Evolutionary conservation across 2,888 invertebrate species (phyloP).

Genomic region (Meta bourneti): DNA sequence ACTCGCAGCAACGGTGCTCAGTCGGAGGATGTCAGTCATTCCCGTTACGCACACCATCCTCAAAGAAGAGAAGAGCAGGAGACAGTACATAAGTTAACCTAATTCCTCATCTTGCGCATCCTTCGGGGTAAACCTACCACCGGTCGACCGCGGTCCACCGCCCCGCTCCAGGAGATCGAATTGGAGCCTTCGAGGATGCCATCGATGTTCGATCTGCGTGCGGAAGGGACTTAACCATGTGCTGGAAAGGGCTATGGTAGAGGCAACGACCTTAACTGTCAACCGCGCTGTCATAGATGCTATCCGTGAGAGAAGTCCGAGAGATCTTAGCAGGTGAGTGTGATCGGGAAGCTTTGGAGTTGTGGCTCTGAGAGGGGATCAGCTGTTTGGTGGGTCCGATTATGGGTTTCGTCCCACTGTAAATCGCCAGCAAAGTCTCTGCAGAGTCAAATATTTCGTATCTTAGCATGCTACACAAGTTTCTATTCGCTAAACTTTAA

Average conservation of each 20-base stretch:
- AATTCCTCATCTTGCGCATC: conserved; percentile 26
- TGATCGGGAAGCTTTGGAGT: background rate
- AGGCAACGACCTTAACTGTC: conserved; percentile 75
- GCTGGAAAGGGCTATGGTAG: conserved; percentile 47
- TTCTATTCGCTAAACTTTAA: no score
- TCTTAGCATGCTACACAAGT: no score
- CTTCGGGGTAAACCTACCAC: background rate
- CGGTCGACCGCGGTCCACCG: background rate
- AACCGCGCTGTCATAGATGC: conserved; percentile 64
- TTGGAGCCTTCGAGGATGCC: background rate
- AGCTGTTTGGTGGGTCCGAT: background rate
- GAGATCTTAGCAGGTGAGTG: conserved; percentile 61
- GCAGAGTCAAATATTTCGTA: no score
- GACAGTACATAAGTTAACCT: conserved; percentile 1
- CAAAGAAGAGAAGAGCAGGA: background rate
- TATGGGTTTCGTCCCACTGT: no score
- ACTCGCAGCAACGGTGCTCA: background rate
- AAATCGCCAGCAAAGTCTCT: no score
- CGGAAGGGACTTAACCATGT: conserved; percentile 63
- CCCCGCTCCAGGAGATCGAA: background rate
- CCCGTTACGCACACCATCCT: background rate
- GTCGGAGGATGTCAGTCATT: conserved; percentile 20
- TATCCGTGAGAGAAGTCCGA: conserved; percentile 28
- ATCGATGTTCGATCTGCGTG: conserved; percentile 47
- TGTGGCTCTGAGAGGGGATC: background rate